Conservation (phyloP, 2,797 vertebrate species). For the Acropternis orthonyx region DNA sequence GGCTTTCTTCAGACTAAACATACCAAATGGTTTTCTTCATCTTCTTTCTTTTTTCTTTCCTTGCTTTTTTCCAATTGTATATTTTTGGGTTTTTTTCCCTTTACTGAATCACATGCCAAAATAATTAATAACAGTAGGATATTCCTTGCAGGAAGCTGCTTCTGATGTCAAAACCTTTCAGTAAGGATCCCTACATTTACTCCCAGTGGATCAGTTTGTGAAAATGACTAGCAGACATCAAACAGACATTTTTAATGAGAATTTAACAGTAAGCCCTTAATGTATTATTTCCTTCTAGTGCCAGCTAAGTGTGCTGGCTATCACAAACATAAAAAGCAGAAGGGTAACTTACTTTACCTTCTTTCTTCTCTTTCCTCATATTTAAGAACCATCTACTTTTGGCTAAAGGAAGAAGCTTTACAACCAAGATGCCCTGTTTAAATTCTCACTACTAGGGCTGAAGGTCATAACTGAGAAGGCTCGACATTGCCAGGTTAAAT, state of each 20-base stretch:
- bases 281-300: neutral
- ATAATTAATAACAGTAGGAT: neutral
- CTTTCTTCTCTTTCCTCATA: neutral
- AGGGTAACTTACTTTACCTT: neutral
- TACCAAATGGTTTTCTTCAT: neutral
- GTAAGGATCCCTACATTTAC: neutral
- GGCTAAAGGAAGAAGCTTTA: neutral
- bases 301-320: neutral
- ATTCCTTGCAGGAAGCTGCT: neutral
- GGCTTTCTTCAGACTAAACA: neutral
- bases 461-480: constrained; percentile 30
- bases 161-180: constrained; percentile 11
- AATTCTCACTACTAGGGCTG: neutral
- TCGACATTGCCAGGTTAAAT: constrained; percentile 54
- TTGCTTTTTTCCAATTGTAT: neutral
- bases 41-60: neutral
- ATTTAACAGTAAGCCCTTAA: neutral
- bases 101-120: neutral
- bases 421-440: neutral
- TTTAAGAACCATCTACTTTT: neutral
- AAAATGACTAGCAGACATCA: constrained; percentile 38
- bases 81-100: neutral
- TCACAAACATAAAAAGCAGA: constrained; percentile 18
- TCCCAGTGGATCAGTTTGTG: neutral
- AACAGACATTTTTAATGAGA: constrained; percentile 52